phyloP scores from a whole-genome alignment of 2,888 invertebrate genomes.

The Eueremaeus valkanovi region DNA sequence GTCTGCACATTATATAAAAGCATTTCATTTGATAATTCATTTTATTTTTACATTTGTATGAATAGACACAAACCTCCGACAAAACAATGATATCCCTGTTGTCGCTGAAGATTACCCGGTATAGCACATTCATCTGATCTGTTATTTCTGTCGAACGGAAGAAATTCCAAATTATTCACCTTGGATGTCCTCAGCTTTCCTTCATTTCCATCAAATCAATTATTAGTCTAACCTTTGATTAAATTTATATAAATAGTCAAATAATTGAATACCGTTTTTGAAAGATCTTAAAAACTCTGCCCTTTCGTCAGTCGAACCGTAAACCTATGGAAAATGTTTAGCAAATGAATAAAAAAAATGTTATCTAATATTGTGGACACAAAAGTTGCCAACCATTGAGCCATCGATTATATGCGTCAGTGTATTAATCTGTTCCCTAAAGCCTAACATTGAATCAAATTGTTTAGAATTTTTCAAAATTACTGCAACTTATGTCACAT shows the following conservation, averaged over 20 bases:
- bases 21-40: neutral
- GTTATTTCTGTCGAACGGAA: conserved; percentile 45
- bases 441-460: conserved; percentile 54
- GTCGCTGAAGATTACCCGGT: conserved; percentile 25
- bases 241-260: neutral
- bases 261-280: conserved; percentile 44
- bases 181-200: conserved; percentile 33
- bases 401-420: conserved; percentile 93
- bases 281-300: conserved; percentile 66
- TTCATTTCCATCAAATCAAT: neutral
- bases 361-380: neutral
- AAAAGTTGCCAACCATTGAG: conserved; percentile 74
- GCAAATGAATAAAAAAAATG: neutral
- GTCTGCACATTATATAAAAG: neutral
- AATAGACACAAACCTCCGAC: conserved; percentile 31
- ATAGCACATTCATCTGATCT: conserved; percentile 44
- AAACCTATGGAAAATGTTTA: conserved; percentile 58
- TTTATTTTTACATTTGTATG: neutral
- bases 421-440: conserved; percentile 92
- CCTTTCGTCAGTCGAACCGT: conserved; percentile 81
- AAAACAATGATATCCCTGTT: conserved; percentile 40
- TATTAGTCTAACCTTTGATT: no score
- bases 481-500: neutral
- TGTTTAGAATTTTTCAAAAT: neutral
- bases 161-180: conserved; percentile 44